Percentiles rank a stretch among this genome's conserved stretches.
Evolutionary conservation across 2,888 invertebrate genomes (phyloP).

Genomic region (Apamea epomidion): DNA sequence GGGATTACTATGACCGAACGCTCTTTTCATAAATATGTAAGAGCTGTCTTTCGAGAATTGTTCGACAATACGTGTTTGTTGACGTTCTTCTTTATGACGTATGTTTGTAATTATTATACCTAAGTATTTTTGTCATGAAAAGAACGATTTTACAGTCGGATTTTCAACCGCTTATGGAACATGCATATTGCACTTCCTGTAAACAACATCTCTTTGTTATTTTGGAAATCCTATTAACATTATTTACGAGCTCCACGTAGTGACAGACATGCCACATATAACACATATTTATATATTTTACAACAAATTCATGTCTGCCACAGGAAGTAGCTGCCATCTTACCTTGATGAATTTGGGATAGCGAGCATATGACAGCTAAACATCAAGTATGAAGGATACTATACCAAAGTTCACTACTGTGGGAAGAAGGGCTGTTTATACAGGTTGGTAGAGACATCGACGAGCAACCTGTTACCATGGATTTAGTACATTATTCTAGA

Average conservation of each 20-base stretch:
- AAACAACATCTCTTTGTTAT: conserved; percentile 28
- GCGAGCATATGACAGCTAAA: neutral
- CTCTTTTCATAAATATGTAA: conserved; percentile 40
- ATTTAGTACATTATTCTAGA: too few species aligned
- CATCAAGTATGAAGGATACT: neutral
- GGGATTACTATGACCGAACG: conserved; percentile 22
- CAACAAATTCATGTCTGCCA: neutral
- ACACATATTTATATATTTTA: neutral
- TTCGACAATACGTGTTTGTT: conserved; percentile 7
- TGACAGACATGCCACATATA: neutral
- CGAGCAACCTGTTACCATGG: too few species aligned
- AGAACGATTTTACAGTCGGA: conserved; percentile 13
- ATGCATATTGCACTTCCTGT: neutral
- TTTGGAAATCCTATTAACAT: neutral
- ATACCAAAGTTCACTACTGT: neutral
- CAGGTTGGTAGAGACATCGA: too few species aligned
- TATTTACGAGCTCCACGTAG: neutral
- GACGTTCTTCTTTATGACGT: neutral
- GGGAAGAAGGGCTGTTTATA: neutral
- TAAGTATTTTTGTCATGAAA: conserved; percentile 19
- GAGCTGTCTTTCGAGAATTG: conserved; percentile 28
- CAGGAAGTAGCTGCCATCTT: neutral
- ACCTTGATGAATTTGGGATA: neutral
- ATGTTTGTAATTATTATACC: conserved; percentile 12
- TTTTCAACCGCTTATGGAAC: conserved; percentile 5